Percentiles rank a stretch among this genome's conserved stretches.
Conservation (phyloP, 2,797 vertebrate genomes). For the Rhinichthys osculus region DNA sequence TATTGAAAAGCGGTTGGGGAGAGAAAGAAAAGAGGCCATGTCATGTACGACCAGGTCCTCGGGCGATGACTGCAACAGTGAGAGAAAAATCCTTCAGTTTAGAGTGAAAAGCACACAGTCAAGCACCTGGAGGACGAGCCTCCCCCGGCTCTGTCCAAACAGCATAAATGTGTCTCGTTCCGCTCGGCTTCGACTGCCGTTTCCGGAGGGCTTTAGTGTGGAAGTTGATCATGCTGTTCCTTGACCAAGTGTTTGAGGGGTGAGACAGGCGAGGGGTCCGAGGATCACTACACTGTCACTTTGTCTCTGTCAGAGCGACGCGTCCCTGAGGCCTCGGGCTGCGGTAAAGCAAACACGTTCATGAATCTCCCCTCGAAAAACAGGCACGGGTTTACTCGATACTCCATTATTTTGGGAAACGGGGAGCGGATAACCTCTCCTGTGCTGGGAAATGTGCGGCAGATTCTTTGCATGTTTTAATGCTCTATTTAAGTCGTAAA, state of each 20-base stretch:
- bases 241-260: conserved; percentile 37
- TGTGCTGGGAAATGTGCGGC: background rate
- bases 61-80: conserved; percentile 49
- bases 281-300: background rate
- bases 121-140: conserved; percentile 38
- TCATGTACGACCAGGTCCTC: conserved; percentile 48
- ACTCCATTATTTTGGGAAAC: background rate
- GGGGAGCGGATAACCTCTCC: background rate
- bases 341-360: conserved; percentile 8
- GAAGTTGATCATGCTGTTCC: conserved; percentile 47
- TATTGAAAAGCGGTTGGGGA: background rate
- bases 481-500: background rate
- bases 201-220: conserved; percentile 39
- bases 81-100: conserved; percentile 41
- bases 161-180: conserved; percentile 53
- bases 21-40: background rate
- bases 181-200: conserved; percentile 41
- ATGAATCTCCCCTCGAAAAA: conserved; percentile 26
- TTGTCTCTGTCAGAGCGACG: conserved; percentile 17
- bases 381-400: background rate
- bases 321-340: background rate
- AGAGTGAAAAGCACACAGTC: conserved; percentile 26
- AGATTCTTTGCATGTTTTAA: background rate
- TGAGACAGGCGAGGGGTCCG: conserved; percentile 31
- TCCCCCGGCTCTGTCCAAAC: conserved; percentile 45